phyloP scores from a whole-genome alignment of 2,888 invertebrate genomes.

The Luperina testacea region DNA sequence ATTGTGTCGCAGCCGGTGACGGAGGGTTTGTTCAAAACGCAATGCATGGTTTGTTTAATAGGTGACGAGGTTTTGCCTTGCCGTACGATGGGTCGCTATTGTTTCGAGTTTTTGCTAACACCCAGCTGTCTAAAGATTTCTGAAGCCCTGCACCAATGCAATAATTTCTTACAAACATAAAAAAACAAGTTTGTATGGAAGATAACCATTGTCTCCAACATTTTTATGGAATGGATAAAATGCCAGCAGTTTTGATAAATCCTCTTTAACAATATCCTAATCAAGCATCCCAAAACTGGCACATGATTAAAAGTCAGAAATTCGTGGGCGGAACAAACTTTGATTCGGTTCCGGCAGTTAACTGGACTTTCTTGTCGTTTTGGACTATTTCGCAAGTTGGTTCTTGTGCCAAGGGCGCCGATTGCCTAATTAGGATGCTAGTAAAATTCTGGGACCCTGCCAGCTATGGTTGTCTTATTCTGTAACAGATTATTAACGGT shows the following conservation, averaged over 20 bases:
- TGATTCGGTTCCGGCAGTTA: conserved; percentile 48
- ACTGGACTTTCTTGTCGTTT: conserved; percentile 52
- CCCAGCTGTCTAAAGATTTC: conserved; percentile 43
- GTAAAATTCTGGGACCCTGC: conserved; percentile 45
- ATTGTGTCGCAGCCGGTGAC: conserved; percentile 72
- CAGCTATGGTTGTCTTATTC: conserved; percentile 55
- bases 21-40: conserved; percentile 70
- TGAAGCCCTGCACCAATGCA: conserved; percentile 21
- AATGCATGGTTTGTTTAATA: conserved; percentile 78
- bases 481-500: conserved; percentile 57
- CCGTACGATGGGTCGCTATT: conserved; percentile 66
- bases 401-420: conserved; percentile 56
- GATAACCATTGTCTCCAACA: neutral
- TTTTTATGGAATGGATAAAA: neutral
- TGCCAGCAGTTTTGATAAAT: neutral
- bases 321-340: conserved; percentile 54
- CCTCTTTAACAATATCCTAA: conserved; percentile 1
- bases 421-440: conserved; percentile 51
- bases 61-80: conserved; percentile 79
- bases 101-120: conserved; percentile 65
- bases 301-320: conserved; percentile 55
- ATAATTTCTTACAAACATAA: conserved; percentile 7
- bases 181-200: neutral
- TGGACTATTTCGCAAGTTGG: conserved; percentile 51
- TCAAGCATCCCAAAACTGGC: conserved; percentile 7